phyloP scores from a whole-genome alignment of 2,888 invertebrate species.

The Lomographa bimaculata region DNA sequence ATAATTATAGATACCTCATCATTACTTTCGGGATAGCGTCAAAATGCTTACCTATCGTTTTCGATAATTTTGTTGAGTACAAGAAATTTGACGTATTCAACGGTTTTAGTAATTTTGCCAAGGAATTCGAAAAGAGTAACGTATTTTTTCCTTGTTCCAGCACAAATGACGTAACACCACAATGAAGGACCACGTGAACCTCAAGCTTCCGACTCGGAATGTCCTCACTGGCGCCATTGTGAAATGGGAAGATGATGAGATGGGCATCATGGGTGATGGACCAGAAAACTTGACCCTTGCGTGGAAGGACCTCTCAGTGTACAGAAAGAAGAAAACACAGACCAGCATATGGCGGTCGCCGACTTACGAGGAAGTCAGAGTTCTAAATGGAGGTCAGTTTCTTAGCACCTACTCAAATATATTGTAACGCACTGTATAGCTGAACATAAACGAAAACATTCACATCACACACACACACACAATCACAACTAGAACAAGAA shows the following conservation, averaged over 20 bases:
- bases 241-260: conserved; percentile 74
- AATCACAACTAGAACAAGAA: too few species aligned
- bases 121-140: too few species aligned
- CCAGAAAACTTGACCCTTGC: conserved; percentile 73
- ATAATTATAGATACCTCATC: too few species aligned
- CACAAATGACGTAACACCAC: conserved; percentile 60
- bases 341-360: conserved; percentile 77
- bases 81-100: too few species aligned
- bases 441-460: too few species aligned
- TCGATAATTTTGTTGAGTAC: too few species aligned
- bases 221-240: conserved; percentile 71
- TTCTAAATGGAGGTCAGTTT: conserved; percentile 80
- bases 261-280: conserved; percentile 55
- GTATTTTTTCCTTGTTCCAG: too few species aligned
- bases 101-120: too few species aligned
- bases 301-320: conserved; percentile 81
- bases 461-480: too few species aligned
- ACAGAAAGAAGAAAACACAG: conserved; percentile 71
- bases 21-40: too few species aligned
- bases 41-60: too few species aligned
- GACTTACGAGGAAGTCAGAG: conserved; percentile 75
- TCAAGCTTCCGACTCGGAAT: conserved; percentile 70
- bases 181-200: conserved; percentile 53
- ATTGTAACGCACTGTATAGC: too few species aligned
- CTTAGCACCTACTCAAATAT: background rate